Percentiles rank a stretch among this genome's conserved stretches.
Conservation (phyloP, 2,113 vertebrate genomes). For the Actenoides hombroni region DNA sequence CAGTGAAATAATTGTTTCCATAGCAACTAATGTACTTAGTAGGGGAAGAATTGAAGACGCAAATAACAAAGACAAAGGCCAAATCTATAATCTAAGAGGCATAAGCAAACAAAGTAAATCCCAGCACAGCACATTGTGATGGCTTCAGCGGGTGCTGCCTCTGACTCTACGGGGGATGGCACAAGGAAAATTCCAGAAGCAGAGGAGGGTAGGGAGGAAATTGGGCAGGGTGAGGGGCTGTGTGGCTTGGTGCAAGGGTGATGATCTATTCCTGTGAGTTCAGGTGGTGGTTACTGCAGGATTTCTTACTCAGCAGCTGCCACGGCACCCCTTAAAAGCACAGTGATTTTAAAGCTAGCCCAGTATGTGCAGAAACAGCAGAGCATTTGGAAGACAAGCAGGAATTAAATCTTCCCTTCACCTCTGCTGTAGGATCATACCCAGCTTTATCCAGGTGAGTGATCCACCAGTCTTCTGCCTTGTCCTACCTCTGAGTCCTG, state of each 20-base stretch:
- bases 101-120: background rate
- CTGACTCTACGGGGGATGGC: background rate
- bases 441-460: background rate
- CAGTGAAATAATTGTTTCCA: slow-evolving; percentile 54
- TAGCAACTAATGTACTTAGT: slow-evolving; percentile 41
- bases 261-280: background rate
- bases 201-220: background rate
- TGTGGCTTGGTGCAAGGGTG: background rate
- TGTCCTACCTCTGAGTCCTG: background rate
- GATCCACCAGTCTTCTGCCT: background rate
- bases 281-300: background rate
- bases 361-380: background rate
- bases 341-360: background rate
- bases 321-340: background rate
- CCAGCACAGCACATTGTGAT: fast-evolving
- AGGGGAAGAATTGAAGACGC: background rate
- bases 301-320: background rate
- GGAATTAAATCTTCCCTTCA: background rate
- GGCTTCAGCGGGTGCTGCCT: background rate
- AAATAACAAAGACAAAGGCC: slow-evolving; percentile 50
- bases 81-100: background rate
- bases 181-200: background rate
- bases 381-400: background rate
- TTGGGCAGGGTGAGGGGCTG: background rate
- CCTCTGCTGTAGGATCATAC: background rate